Evolutionary conservation across 2,797 vertebrate genomes (phyloP).

Genomic region (Chromis chromis): DNA sequence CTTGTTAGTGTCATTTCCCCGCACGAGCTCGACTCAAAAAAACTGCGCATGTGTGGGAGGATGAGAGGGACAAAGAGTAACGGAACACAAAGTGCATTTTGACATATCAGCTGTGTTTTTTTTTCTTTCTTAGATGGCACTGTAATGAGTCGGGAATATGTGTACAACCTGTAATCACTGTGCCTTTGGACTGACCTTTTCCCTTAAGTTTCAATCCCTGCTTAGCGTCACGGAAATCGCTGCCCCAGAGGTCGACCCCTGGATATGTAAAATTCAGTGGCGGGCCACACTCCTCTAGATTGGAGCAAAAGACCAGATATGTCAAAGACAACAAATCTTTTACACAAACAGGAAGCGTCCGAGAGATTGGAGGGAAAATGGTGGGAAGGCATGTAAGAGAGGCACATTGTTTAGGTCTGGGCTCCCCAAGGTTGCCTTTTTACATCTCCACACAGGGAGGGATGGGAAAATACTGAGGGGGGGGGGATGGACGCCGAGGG

Average conservation of each 20-base stretch:
- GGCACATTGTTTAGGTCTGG: constrained; percentile 73
- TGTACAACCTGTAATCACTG: constrained; percentile 33
- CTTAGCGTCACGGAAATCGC: constrained; percentile 67
- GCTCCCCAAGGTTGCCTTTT: constrained; percentile 74
- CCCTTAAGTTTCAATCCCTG: constrained; percentile 30
- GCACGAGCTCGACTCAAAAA: constrained; percentile 25
- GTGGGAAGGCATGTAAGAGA: constrained; percentile 67
- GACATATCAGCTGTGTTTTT: not conserved
- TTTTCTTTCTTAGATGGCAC: not conserved
- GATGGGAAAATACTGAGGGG: constrained; percentile 68
- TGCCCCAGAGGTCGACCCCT: constrained; percentile 45
- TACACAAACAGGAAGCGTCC: constrained; percentile 80
- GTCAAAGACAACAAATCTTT: constrained; percentile 75
- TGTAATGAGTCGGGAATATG: constrained; percentile 6
- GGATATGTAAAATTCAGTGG: constrained; percentile 59
- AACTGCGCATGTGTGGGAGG: constrained; percentile 37
- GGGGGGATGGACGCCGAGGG: constrained; percentile 38
- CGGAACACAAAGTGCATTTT: constrained; percentile 11
- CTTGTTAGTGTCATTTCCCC: constrained; percentile 58
- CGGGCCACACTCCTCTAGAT: constrained; percentile 56
- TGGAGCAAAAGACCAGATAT: constrained; percentile 64
- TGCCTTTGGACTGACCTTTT: constrained; percentile 40
- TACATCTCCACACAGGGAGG: constrained; percentile 64
- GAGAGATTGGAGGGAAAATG: constrained; percentile 58
- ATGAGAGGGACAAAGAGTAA: constrained; percentile 8